Percentiles rank a stretch among this genome's conserved stretches.
Evolutionary conservation across 2,797 vertebrate species (phyloP).

Genomic region (Tadarida brasiliensis): DNA sequence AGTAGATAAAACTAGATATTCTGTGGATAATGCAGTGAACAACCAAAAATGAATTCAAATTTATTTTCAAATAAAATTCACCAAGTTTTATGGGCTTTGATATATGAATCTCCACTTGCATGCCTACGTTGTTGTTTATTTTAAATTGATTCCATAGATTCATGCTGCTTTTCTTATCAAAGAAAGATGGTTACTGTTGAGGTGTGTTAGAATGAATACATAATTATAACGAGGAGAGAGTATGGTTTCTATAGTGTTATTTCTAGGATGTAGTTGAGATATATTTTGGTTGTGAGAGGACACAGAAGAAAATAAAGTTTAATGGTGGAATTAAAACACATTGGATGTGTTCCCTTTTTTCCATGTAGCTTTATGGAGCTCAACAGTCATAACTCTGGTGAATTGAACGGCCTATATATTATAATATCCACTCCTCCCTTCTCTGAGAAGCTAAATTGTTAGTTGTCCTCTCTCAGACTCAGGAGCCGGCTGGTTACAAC

Average conservation of each 20-base stretch:
- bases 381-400: neutral
- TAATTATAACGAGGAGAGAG: neutral
- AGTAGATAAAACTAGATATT: neutral
- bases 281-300: neutral
- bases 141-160: neutral
- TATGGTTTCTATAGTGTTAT: neutral
- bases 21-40: neutral
- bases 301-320: neutral
- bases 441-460: neutral
- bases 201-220: neutral
- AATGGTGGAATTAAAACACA: neutral
- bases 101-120: neutral
- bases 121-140: neutral
- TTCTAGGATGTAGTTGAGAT: neutral
- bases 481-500: neutral
- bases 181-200: neutral
- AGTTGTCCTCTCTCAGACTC: neutral
- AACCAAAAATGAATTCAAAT: constrained; percentile 17
- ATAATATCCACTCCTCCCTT: neutral
- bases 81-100: neutral
- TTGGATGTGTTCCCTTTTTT: neutral
- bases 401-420: neutral
- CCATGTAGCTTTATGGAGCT: neutral
- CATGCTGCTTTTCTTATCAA: constrained; percentile 9
- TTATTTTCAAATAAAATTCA: constrained; percentile 18